Base-by-base conservation (phyloP, 2,113 vertebrate species). In the Gambusia affinis region DNA sequence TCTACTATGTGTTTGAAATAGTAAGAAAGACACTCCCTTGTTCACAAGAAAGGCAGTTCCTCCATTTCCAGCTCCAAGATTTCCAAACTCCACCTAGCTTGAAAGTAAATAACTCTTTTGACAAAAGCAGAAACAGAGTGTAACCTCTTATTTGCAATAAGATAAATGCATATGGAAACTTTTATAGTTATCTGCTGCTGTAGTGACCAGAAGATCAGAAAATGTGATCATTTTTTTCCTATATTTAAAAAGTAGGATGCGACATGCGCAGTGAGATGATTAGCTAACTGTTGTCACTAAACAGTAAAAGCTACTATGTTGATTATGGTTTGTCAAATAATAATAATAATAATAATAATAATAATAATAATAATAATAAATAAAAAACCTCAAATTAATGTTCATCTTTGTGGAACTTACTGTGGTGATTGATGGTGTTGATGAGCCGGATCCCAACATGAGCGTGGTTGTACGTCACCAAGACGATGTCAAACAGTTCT, bases 391-490 rank as follows among this genome's bases (percentile, higher is more conserved):
- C 24, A 57, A 8, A n/a, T 57, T 24, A 22, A 3, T 57, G 22
- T 67, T 22, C 0, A 17, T 62, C 24, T 60, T 31, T 28, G 17
- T 28, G 0, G 62, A 0, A 79, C 97, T 96, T 66, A 99, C 98
- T 97, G 4, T 99, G 96, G 84, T 99, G 95, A 87, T 99, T 99
- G 95, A 99, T 99, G 91, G 96, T 99, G 95, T 99, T 99, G 94
- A 99, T 99, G 74, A 99, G 88, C 7, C 98, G 95, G 66, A 99
- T 94, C 7, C 98, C 98, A 0, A 99, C 97, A 54, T 99, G 97
- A 0, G 98, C 98, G 0, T 99, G 98, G 93, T 99, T 97, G 93
- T 99, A 99, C 76, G 98, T 99, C 91, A 99, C 95, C 30, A 99
- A 93, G 66, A 99, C 96, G 0, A 99, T 96, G 85, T 99, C 98